Evolutionary conservation across 2,113 vertebrate genomes (phyloP), one percentile per base, ranked within the genome.

Genomic region (Reinhardtius hippoglossoides): DNA sequence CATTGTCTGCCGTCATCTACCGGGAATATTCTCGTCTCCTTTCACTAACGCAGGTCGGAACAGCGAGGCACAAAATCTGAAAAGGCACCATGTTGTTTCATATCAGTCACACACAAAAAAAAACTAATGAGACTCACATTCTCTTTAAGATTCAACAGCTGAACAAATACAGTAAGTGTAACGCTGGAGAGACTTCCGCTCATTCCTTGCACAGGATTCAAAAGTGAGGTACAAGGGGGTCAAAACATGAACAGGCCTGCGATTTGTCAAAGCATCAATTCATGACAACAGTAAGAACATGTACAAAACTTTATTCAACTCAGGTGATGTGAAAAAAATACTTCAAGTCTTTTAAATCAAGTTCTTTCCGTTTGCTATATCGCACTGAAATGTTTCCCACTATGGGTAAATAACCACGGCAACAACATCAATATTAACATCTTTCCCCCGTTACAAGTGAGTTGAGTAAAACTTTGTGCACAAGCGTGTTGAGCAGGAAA

Each of bases 31-130:
- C 21, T 1, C 9, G 4, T 37, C 20, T 27, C 24, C 63, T 21
- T 18, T 18, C 5, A 20, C 20, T 57, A 27, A 59, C 31, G 66
- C 63, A 26, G 50, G 31, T 37, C 1, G 1, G 8, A 82, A 67
- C 18, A 15, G 16, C 82, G 20, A 72, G 65, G 76, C 78, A 84
- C 74, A 71, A 69, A 61, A 62, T 77, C 26, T 44, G 15, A 72
- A 76, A 87, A 89, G 85, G 85, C 88, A 87, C 61, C n/a, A 16
- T 42, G 56, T 62, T 63, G 16, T 78, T 86, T 70, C 14, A 20
- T 61, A 44, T 57, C 16, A 62, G 65, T 21, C 46, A 40, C 10
- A 2, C 9, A 37, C 27, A 26, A 71, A 5, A 15, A 8, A 54
- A 35, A 27, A 1, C 27, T 4, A 27, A 7, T 35, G 55, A 40